A percentile compares a stretch with the other conserved stretches of the same genome.
These are phyloP conservation scores for Megaceryle alcyon DNA, from an alignment of 2,797 vertebrate species.

Conservation along the genomic window DNA sequence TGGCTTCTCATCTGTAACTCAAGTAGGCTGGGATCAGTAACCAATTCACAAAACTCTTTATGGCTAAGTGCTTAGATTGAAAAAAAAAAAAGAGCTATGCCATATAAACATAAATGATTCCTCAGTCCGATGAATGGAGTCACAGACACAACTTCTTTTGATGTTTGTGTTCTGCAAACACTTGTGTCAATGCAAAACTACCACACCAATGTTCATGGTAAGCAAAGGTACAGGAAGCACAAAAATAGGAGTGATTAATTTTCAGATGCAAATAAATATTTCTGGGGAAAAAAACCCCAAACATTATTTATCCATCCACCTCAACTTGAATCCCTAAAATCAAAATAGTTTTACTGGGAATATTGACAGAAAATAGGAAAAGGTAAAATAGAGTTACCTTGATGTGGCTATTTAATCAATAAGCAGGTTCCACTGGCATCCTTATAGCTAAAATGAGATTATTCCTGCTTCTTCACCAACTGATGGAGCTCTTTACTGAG, in stretches of 20 bases:
- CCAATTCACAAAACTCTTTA: background rate
- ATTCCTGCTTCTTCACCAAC: conserved; percentile 9
- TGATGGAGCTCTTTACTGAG: conserved; percentile 54
- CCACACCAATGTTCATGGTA: background rate
- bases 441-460: background rate
- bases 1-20: background rate
- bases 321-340: background rate
- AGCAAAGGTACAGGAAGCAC: background rate
- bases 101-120: background rate
- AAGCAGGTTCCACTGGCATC: background rate
- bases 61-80: background rate
- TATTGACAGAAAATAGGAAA: background rate
- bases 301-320: background rate
- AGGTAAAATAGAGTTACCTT: background rate
- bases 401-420: background rate
- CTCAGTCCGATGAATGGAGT: background rate
- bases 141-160: background rate
- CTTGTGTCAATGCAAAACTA: background rate
- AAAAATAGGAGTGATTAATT: background rate
- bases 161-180: background rate
- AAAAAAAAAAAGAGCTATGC: background rate
- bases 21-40: background rate
- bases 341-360: background rate
- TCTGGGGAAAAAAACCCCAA: background rate
- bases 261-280: background rate